phyloP scores from a whole-genome alignment of 2,113 vertebrate genomes.

The Hypanus sabinus region DNA sequence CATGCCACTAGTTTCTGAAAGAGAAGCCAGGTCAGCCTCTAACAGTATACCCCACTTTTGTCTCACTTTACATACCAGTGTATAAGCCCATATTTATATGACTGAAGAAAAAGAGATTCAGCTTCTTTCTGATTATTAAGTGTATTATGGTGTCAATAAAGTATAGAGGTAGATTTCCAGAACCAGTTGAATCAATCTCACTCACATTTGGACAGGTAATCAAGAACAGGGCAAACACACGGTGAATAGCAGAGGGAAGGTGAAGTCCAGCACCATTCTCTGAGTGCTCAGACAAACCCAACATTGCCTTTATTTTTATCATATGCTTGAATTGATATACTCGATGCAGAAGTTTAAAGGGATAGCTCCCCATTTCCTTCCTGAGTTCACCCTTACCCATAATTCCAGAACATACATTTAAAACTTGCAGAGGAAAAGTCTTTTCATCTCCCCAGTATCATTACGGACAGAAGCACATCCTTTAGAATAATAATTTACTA shows the following conservation, averaged over 20 bases:
- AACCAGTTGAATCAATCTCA: background rate
- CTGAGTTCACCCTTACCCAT: too few relatives aligned
- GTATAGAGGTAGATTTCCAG: background rate
- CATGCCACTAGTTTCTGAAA: background rate
- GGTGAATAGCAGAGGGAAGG: background rate
- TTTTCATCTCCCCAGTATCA: background rate
- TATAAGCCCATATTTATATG: background rate
- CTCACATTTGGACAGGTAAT: background rate
- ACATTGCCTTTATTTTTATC: background rate
- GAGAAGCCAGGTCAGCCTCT: background rate
- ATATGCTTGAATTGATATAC: background rate
- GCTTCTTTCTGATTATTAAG: background rate
- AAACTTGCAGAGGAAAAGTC: conserved; percentile 13
- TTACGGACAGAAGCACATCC: background rate
- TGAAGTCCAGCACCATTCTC: background rate
- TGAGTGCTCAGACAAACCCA: background rate
- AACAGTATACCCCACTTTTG: background rate
- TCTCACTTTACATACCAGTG: background rate
- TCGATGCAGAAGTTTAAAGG: background rate
- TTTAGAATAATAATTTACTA: conserved; percentile 7
- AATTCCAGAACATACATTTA: background rate
- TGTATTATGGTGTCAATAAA: background rate
- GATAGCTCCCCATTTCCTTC: background rate
- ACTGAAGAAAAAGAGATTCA: background rate
- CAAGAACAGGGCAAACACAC: background rate